These are phyloP conservation scores for Oscheius sp. DNA, from an alignment of 2,888 invertebrate species.

Conservation along the genomic window DNA sequence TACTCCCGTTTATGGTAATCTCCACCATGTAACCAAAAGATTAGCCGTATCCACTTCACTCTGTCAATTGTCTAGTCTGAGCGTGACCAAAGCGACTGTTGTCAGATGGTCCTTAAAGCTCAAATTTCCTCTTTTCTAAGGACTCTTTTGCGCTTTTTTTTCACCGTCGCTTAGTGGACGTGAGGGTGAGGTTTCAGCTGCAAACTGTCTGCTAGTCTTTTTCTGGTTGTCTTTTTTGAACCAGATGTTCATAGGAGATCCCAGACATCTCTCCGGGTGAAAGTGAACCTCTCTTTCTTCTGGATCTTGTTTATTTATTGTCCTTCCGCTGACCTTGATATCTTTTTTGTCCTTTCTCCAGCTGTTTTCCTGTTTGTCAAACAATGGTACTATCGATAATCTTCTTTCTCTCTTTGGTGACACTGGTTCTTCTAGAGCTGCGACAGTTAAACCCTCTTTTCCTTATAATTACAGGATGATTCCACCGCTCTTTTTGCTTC, in stretches of 20 bases:
- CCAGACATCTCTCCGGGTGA: no score
- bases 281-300: no score
- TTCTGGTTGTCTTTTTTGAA: no score
- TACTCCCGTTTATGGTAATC: neutral
- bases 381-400: neutral
- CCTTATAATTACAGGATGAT: neutral
- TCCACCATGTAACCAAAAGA: neutral
- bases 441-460: neutral
- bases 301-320: no score
- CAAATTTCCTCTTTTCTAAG: constrained; percentile 24
- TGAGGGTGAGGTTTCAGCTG: no score
- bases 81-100: constrained; percentile 25
- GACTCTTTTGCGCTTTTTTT: constrained; percentile 2
- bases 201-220: no score
- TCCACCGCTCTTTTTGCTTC: neutral
- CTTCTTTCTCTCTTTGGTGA: neutral
- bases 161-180: neutral
- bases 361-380: neutral
- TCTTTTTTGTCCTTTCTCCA: neutral
- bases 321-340: neutral
- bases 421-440: no score
- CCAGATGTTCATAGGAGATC: no score
- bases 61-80: constrained; percentile 11
- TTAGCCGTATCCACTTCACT: neutral
- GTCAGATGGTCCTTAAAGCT: constrained; percentile 36